Percentiles rank a stretch among this genome's conserved stretches.
These are phyloP conservation scores for Xylocampa areola DNA, from an alignment of 2,888 invertebrate genomes.

Conservation along the genomic window DNA sequence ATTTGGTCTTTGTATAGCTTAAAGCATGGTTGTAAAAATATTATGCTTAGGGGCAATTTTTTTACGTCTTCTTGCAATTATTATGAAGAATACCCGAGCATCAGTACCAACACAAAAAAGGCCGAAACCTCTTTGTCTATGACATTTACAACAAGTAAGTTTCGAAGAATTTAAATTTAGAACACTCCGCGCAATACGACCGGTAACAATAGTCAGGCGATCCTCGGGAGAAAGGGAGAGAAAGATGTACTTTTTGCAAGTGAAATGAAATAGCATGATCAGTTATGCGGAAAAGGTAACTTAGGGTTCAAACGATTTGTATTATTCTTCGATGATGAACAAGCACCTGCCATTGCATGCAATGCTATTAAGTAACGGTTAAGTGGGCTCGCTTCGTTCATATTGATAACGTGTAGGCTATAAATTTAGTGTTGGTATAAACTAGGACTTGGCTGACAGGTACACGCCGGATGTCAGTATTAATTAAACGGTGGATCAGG, in stretches of 20 bases:
- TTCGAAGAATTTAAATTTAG: slow-evolving; percentile 57
- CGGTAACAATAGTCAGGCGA: slow-evolving; percentile 45
- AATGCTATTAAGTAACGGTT: slow-evolving; percentile 50
- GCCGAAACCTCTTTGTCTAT: slow-evolving; percentile 37
- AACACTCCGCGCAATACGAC: slow-evolving; percentile 38
- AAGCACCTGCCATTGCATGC: slow-evolving; percentile 55
- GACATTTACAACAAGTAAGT: slow-evolving; percentile 32
- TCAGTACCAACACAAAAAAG: slow-evolving; percentile 25
- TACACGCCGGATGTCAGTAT: slow-evolving; percentile 44
- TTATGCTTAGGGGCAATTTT: too few species aligned
- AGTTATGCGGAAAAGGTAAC: slow-evolving; percentile 51
- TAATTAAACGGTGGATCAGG: slow-evolving; percentile 30
- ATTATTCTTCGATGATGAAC: slow-evolving; percentile 47
- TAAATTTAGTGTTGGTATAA: slow-evolving; percentile 39
- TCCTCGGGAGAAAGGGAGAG: slow-evolving; percentile 43
- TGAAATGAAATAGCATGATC: slow-evolving; percentile 36
- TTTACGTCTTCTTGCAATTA: background rate
- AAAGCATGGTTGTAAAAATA: too few species aligned
- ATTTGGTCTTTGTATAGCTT: too few species aligned
- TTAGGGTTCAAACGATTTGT: slow-evolving; percentile 30
- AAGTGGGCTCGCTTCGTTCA: slow-evolving; percentile 34
- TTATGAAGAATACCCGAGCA: background rate
- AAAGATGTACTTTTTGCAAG: slow-evolving; percentile 18
- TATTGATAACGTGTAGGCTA: slow-evolving; percentile 45
- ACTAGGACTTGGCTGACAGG: slow-evolving; percentile 38